Base-by-base conservation (phyloP, 1,140 invertebrate species). In the Ganaspis sp. region DNA sequence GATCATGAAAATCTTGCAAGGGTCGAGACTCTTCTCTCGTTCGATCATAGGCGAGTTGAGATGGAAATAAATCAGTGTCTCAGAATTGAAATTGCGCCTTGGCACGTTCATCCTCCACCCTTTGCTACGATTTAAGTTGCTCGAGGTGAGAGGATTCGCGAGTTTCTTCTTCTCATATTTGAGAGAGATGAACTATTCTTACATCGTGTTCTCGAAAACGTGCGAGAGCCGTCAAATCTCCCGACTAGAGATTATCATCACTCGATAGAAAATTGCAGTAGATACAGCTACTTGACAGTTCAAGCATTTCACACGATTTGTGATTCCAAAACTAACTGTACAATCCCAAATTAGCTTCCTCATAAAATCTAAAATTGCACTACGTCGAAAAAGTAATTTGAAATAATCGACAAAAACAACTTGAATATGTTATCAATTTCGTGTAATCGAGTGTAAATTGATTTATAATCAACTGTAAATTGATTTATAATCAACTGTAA, bases 11-110 rank as follows among this genome's bases (percentile, higher is more conserved):
- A 78, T 81, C 70, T 76, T 78, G 26, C 72, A 54, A 76, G 75
- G 40, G 26, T 54, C 74, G 69, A 45, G 49, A 74, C 70, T 73
- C 38, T 77, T 69, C 71, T 70, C 75, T 69, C 29, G 74, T 81
- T 83, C 70, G 81, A 79, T 79, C 79, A 77, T 45, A 76, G 58
- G 72, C 26, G 26, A 69, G 74, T 54, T 71, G 70, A 80, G 77
- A 81, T 81, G 84, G 82, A 82, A 84, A 85, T 85, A 85, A 86
- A 86, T 84, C 83, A 83, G 73, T 49, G 75, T 69, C 73, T 73
- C 45, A 78, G 77, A 83, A 84, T 86, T 84, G 81, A 83, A 86
- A 84, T 86, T 82, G 82, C 82, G 81, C 76, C 73, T 75, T 74
- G 72, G 72, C 76, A 73, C 45, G 70, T 77, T 77, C 70, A 34